Conservation (phyloP, 1,140 invertebrate genomes). For the Nephotettix cincticeps region DNA sequence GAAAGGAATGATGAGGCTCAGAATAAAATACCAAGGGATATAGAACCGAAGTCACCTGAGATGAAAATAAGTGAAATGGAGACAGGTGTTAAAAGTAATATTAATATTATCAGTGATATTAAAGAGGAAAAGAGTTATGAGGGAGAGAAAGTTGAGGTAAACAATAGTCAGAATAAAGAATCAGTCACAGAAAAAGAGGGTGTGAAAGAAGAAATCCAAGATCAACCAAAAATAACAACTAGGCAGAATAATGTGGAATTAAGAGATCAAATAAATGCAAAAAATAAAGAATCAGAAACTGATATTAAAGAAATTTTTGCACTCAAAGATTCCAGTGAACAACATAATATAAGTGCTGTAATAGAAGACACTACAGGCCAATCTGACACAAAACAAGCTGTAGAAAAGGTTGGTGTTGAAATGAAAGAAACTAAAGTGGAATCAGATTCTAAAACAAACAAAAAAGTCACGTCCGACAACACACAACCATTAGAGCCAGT, state of each 20-base stretch:
- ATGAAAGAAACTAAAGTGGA: not conserved
- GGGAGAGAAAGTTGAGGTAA: conserved; percentile 31
- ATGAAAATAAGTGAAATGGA: conserved; percentile 31
- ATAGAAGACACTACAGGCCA: too few relatives aligned
- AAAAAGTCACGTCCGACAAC: conserved; percentile 22
- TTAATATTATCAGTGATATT: conserved; percentile 27
- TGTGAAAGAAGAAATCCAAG: conserved; percentile 33
- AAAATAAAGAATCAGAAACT: conserved; percentile 34
- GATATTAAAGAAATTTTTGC: too few relatives aligned
- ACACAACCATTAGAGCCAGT: conserved; percentile 15
- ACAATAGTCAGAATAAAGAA: conserved; percentile 33
- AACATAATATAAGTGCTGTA: too few relatives aligned
- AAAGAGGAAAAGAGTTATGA: conserved; percentile 32
- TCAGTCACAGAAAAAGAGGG: conserved; percentile 40
- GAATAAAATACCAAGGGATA: conserved; percentile 22
- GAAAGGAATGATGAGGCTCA: conserved; percentile 27
- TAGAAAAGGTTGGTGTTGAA: conserved; percentile 32
- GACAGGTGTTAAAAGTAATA: conserved; percentile 26
- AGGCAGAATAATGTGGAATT: too few relatives aligned
- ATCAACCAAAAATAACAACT: too few relatives aligned
- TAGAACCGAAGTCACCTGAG: conserved; percentile 34
- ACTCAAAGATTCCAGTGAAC: too few relatives aligned
- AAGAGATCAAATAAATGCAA: too few relatives aligned
- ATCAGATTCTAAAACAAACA: conserved; percentile 16
- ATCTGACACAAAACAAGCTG: conserved; percentile 37